Percentiles rank a stretch among this genome's conserved stretches.
These are phyloP conservation scores for Leptarthrus brevirostris DNA, from an alignment of 2,888 invertebrate species.

Conservation along the genomic window DNA sequence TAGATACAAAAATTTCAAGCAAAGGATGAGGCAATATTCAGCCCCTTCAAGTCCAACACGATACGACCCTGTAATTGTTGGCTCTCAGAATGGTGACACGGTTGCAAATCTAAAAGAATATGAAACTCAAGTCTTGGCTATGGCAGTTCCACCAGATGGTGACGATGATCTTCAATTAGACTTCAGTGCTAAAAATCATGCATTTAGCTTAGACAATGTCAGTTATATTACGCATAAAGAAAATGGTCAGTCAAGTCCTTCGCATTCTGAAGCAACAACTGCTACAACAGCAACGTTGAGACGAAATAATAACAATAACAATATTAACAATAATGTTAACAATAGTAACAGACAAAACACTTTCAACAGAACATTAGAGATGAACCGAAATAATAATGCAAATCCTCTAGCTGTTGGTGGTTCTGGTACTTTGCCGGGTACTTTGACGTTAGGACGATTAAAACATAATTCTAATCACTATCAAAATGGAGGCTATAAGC, in stretches of 20 bases:
- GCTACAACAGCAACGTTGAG: constrained; percentile 76
- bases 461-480: constrained; percentile 65
- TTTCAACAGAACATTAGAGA: constrained; percentile 65
- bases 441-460: constrained; percentile 65
- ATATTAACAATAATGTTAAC: constrained; percentile 59
- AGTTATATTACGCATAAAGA: constrained; percentile 89
- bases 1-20: constrained; percentile 89
- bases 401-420: constrained; percentile 64
- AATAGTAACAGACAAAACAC: constrained; percentile 65
- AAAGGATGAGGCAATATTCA: constrained; percentile 81
- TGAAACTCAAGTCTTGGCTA: constrained; percentile 92
- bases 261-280: constrained; percentile 84
- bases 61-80: constrained; percentile 76
- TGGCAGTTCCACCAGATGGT: constrained; percentile 90
- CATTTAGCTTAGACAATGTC: constrained; percentile 88
- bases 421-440: constrained; percentile 62
- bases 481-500: constrained; percentile 66
- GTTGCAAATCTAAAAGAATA: constrained; percentile 85
- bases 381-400: constrained; percentile 63
- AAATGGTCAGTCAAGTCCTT: constrained; percentile 79
- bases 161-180: constrained; percentile 85
- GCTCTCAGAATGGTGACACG: constrained; percentile 66
- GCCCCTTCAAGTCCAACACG: constrained; percentile 73
- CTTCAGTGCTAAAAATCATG: constrained; percentile 88
- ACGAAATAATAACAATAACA: constrained; percentile 65